Base-by-base conservation (phyloP, 2,888 invertebrate genomes). In the Pollenia labialis region DNA sequence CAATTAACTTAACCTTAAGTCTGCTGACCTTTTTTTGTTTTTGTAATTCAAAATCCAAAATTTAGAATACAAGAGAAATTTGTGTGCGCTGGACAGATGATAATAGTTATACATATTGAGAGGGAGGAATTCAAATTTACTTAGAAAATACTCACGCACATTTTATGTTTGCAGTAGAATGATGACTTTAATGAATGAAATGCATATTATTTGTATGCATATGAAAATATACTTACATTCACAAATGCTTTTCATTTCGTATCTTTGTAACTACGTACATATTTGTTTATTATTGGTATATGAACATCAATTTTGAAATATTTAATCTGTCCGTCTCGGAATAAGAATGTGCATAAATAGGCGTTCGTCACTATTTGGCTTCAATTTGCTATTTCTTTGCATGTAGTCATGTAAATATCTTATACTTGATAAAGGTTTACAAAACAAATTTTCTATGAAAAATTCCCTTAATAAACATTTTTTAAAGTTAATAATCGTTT, bases 1-100 rank as follows among this genome's bases (percentile, higher is more conserved):
- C 80, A 79, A 80, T 86, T 86, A 80, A 86, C 82, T 83, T 86
- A 80, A 86, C 82, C 86, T 76, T 71, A 80, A 80, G 66, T 72
- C 46, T 75, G 16, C 18, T 82, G 86, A 86, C 86, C 86, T 83
- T 71, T 86, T 71, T 42, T 52, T 52, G n/a, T n/a, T 40, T 10
- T 4, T 7, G 23, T 23, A 50, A 42, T 18, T 42, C 14, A 11
- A 62, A 62, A 52, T 44, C 60, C 40, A 14, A 48, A 50, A 12
- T 69, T 23, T 14, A 14, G n/a, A 66, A 50, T 9, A 54, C 14
- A n/a, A 44, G 18, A 50, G 14, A 12, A 46, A 56, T 62, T n/a
- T 44, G 52, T 62, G 12, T 32, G 14, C 32, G 32, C 3, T 32
- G 11, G 23, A 50, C n/a, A 68, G 23, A 82, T 68, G 58, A 75